These are phyloP conservation scores for Porites australiensis DNA, from an alignment of 64 coral and sea anemone species.

Conservation along the genomic window DNA sequence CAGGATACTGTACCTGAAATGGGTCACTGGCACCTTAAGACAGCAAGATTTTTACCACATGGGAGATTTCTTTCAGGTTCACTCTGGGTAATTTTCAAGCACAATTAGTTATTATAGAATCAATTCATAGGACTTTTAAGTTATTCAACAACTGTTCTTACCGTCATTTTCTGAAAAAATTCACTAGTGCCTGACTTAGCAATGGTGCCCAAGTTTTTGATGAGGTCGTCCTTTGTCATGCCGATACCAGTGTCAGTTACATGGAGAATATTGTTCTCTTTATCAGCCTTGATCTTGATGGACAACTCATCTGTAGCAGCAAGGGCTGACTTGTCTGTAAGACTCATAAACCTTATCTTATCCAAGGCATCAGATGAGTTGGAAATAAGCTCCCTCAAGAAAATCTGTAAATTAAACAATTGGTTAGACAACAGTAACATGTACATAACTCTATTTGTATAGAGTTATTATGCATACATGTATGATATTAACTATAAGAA, in stretches of 20 bases:
- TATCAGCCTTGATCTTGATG: conserved; percentile 99
- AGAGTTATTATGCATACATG: not conserved
- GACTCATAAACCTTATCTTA: conserved; percentile 91
- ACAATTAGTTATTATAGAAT: too few relatives aligned
- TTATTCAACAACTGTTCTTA: conserved; percentile 7
- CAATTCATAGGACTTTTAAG: too few relatives aligned
- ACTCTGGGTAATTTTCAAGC: too few relatives aligned
- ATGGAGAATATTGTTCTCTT: conserved; percentile 98
- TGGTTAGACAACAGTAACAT: too few relatives aligned
- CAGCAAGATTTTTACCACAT: too few relatives aligned
- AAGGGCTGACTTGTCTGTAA: conserved; percentile 93
- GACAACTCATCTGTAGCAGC: conserved; percentile 88
- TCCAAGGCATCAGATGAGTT: conserved; percentile 98
- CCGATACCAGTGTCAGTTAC: conserved; percentile 99
- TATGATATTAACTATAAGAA: too few relatives aligned
- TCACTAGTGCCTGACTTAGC: conserved; percentile 99
- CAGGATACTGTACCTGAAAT: too few relatives aligned
- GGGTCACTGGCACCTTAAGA: too few relatives aligned
- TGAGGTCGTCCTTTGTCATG: conserved; percentile 95
- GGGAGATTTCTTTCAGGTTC: too few relatives aligned
- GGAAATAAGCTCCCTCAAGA: conserved; percentile 98
- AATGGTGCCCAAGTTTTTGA: conserved; percentile 97
- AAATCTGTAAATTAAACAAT: conserved; percentile 65
- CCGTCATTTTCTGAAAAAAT: conserved; percentile 91
- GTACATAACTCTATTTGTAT: too few relatives aligned